Percentiles rank a stretch among this genome's conserved stretches.
Conservation (phyloP, 2,888 invertebrate genomes). For the Drosophila emarginata region DNA sequence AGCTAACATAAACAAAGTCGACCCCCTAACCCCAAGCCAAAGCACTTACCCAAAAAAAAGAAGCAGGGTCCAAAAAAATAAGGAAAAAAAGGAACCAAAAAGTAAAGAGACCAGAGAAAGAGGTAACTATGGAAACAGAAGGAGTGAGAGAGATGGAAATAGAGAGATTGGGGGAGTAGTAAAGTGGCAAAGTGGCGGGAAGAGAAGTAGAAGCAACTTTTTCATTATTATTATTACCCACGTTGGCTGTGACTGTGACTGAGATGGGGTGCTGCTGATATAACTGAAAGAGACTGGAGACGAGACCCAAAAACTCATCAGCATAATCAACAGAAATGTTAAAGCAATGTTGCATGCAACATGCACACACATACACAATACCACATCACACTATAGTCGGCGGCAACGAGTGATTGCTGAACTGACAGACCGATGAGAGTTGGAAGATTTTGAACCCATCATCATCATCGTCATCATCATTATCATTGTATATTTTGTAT, state of each 20-base stretch:
- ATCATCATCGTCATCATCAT: constrained; percentile 28
- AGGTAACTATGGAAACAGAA: constrained; percentile 17
- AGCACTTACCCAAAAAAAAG: constrained; percentile 37
- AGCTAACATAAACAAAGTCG: constrained; percentile 59
- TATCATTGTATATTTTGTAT: constrained; percentile 7
- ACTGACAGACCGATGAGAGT: constrained; percentile 55
- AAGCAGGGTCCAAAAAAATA: constrained; percentile 35
- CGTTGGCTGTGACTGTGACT: constrained; percentile 45
- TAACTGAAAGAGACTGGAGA: constrained; percentile 13
- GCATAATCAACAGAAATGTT: constrained; percentile 64
- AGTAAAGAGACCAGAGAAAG: constrained; percentile 4
- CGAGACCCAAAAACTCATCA: constrained; percentile 69
- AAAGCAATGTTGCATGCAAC: constrained; percentile 69
- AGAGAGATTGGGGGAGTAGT: neutral
- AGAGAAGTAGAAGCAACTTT: constrained; percentile 38
- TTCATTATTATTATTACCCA: constrained; percentile 74
- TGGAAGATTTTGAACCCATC: constrained; percentile 45
- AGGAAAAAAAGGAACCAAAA: neutral
- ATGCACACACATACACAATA: constrained; percentile 51
- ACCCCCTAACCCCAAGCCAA: constrained; percentile 51
- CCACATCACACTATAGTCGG: neutral
- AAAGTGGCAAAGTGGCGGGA: neutral
- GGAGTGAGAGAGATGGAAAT: neutral
- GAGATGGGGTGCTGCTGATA: constrained; percentile 65
- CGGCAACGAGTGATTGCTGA: constrained; percentile 51